Base-by-base conservation (phyloP, 2,888 invertebrate species). In the Xanthia togata region DNA sequence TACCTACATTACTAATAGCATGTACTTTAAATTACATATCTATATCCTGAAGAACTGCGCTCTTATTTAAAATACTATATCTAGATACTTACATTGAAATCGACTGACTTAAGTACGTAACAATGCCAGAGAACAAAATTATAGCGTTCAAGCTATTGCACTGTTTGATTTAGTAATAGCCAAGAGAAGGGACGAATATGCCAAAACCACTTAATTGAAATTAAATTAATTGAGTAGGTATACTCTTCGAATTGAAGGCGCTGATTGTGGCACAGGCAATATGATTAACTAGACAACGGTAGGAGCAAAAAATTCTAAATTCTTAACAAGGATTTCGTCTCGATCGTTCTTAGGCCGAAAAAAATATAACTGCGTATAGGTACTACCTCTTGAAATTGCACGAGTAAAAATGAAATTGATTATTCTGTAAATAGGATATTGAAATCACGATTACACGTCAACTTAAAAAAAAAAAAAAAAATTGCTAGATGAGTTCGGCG, bases 171-270 rank as follows among this genome's bases (percentile, higher is more conserved):
- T 60, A n/a, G 20, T 60, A 53, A 53, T 50, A 12, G 31, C 53
- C 14, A 35, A 70, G 17, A 67, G 5, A 57, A 64, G 38, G 14
- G 1, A 35, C 23, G 6, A 55, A 23, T 1, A 23, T 20, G 50
- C 1, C 9, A 73, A 77, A 81, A 74, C 78, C 78, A 78, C 53
- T 23, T 35, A 63, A 72, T 72, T 70, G n/a, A 26, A 26, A 53
- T 26, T 31, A 31, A 31, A 31, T 65, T 60, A 70, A 79, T 72
- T 53, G 50, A 35, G 35, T 50, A n/a, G 1, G 4, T 31, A 14
- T 31, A 14, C 69, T 77, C 12, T 53, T 73, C n/a, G 8, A 31
- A 70, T 59, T 35, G 35, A 55, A 67, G 53, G 26, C 14, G 47
- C 62, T 20, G 59, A 55, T 81, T 70, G 35, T 44, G 35, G 5